Conservation (phyloP, 2,888 invertebrate species). For the Syrista parreyssii region DNA sequence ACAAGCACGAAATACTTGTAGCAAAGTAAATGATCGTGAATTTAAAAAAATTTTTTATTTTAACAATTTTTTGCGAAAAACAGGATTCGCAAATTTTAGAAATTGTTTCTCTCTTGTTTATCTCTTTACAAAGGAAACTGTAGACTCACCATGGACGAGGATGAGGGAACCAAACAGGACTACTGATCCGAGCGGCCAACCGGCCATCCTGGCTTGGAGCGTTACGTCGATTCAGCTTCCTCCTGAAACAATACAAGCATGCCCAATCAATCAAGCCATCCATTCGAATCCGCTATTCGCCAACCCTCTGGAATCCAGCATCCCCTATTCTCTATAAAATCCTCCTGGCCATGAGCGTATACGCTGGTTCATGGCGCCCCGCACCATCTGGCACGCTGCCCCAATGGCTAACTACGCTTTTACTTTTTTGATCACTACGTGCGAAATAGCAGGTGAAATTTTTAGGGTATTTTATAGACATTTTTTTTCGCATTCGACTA, state of each 20-base stretch:
- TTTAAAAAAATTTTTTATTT: too few relatives aligned
- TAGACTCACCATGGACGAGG: conserved; percentile 62
- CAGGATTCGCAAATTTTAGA: background rate
- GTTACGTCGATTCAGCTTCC: conserved; percentile 66
- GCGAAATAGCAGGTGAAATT: too few relatives aligned
- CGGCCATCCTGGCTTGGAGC: conserved; percentile 62
- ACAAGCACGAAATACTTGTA: too few relatives aligned
- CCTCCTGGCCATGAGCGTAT: conserved; percentile 39
- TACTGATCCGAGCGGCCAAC: conserved; percentile 60
- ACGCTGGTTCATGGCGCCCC: conserved; percentile 31
- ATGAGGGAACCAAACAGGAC: conserved; percentile 62
- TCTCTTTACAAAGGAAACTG: background rate
- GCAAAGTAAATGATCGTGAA: too few relatives aligned
- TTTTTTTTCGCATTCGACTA: too few relatives aligned
- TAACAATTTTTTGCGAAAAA: background rate
- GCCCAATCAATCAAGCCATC: conserved; percentile 63
- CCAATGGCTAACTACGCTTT: conserved; percentile 22
- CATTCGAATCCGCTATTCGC: conserved; percentile 48
- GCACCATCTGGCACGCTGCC: conserved; percentile 17
- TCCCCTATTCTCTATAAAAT: conserved; percentile 25
- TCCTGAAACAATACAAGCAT: conserved; percentile 65
- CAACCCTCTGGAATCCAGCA: conserved; percentile 8
- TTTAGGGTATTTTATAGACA: too few relatives aligned
- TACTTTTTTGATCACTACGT: background rate
- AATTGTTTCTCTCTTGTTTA: background rate